Evolutionary conservation across 2,888 invertebrate genomes (phyloP).

Genomic region (Linnaemya vulpina): DNA sequence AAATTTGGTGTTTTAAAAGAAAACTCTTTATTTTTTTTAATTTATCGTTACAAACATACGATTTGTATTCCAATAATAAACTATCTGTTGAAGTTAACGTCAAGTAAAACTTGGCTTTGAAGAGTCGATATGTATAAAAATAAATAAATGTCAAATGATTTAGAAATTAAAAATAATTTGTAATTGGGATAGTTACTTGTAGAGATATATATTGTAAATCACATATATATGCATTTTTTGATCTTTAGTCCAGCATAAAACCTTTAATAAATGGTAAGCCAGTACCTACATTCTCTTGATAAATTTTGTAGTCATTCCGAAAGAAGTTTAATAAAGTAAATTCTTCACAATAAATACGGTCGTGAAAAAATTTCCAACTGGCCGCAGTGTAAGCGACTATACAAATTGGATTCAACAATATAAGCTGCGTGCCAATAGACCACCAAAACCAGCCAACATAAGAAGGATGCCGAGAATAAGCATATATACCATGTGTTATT

Average conservation of each 20-base stretch:
- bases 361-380: constrained; percentile 96
- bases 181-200: background rate
- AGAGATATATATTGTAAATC: background rate
- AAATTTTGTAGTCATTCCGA: constrained; percentile 92
- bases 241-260: constrained; percentile 69
- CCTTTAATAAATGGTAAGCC: constrained; percentile 95
- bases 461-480: constrained; percentile 94
- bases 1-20: too few species aligned
- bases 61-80: too few species aligned
- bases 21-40: background rate
- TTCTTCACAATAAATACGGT: constrained; percentile 94
- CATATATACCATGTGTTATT: constrained; percentile 95
- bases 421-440: constrained; percentile 98
- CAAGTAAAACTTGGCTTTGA: too few species aligned
- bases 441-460: constrained; percentile 99
- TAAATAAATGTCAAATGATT: background rate
- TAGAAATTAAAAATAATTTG: background rate
- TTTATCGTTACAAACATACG: too few species aligned
- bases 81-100: too few species aligned
- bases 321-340: constrained; percentile 95
- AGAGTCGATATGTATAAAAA: too few species aligned
- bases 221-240: background rate
- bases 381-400: constrained; percentile 90
- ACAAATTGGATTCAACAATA: constrained; percentile 95
- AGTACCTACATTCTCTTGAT: constrained; percentile 92